Conservation (phyloP, 2,113 vertebrate genomes). For the Psilopogon haemacephalus region DNA sequence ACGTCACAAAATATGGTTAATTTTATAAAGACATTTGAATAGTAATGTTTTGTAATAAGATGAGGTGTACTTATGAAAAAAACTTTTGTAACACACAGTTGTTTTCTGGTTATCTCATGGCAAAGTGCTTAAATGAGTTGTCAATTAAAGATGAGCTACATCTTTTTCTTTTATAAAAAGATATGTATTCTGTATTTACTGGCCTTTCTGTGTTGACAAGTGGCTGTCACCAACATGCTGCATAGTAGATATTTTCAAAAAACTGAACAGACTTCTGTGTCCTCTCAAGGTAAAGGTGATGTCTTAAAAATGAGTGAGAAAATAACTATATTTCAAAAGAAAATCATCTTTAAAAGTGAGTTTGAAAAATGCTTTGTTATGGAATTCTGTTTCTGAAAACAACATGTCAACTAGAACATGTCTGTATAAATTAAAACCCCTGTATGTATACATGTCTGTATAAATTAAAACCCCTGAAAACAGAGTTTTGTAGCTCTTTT, state of each 20-base stretch:
- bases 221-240: not conserved
- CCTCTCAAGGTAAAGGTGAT: not conserved
- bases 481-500: not conserved
- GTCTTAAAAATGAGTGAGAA: not conserved
- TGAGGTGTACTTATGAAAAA: not conserved
- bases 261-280: not conserved
- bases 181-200: not conserved
- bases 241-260: not conserved
- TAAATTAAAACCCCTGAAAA: not conserved
- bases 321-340: not conserved
- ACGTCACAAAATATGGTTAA: not conserved
- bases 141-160: not conserved
- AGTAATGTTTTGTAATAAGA: not conserved
- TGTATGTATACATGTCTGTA: not conserved
- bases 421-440: not conserved
- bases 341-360: not conserved
- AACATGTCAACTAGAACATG: not conserved
- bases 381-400: not conserved
- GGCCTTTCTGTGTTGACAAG: not conserved
- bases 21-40: not conserved
- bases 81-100: not conserved
- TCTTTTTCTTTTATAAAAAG: not conserved
- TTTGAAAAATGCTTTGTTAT: not conserved
- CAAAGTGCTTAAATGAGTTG: not conserved
- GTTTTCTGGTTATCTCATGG: accelerated